phyloP scores from a whole-genome alignment of 37 sponge, comb jelly and placozoan genomes.

The Lycopodina hypogea region DNA sequence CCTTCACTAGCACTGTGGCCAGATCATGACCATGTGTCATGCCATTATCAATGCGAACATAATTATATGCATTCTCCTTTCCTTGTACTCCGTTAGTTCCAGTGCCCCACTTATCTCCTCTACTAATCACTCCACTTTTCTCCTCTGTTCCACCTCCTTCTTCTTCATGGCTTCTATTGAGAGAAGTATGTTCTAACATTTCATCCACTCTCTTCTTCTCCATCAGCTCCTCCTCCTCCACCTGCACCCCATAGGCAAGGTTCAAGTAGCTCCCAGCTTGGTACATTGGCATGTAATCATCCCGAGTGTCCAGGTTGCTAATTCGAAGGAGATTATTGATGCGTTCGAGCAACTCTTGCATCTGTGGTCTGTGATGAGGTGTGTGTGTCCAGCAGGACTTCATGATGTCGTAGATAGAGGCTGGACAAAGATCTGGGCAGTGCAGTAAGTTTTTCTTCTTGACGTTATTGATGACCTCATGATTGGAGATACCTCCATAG shows the following conservation, averaged over 20 bases:
- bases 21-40: too few species aligned
- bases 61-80: neutral
- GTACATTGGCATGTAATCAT: neutral
- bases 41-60: too few species aligned
- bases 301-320: neutral
- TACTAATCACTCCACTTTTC: too few species aligned
- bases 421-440: constrained; percentile 44
- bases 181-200: neutral
- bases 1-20: too few species aligned
- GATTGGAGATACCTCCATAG: constrained; percentile 41
- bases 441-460: constrained; percentile 18
- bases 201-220: constrained; percentile 9
- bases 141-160: too few species aligned
- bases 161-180: neutral
- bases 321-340: neutral
- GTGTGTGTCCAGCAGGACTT: constrained; percentile 43
- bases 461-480: constrained; percentile 55
- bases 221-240: neutral
- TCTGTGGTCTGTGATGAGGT: constrained; percentile 22
- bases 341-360: neutral
- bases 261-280: constrained; percentile 2
- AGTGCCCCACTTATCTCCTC: too few species aligned
- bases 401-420: constrained; percentile 48
- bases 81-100: neutral
- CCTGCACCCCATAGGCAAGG: constrained; percentile 12